Evolutionary conservation across 2,113 vertebrate genomes (phyloP), one percentile per base, ranked within the genome.

Genomic region (cat (Felis catus)): DNA sequence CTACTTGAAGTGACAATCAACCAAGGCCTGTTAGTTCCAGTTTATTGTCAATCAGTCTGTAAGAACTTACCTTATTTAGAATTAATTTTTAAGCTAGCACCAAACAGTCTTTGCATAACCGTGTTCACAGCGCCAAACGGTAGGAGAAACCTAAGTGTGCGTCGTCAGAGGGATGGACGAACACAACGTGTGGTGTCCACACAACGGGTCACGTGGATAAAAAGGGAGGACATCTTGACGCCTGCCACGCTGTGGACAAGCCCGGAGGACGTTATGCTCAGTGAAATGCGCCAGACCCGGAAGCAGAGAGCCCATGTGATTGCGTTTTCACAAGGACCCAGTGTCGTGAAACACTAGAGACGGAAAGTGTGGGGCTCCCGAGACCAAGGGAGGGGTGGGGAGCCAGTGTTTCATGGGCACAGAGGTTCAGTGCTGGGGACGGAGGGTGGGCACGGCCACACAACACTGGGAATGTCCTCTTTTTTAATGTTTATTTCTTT

Each of bases 181-280:
- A 45, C n/a, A 65, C 31, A 29, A 9, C 0, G 29, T 11, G 76
- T 13, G 0, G 3, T 5, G 9, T 14, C 89, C 76, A 16, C 7
- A 33, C 12, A 1, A 6, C 0, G 7, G 36, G 18, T 3, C 7
- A 16, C 25, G 16, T 16, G 73, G 73, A 45, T 5, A 6, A 8
- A 31, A 21, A 5, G 25, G 45, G 29, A 58, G 31, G 21, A 1
- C 1, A 14, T 48, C 19, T 68, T 63, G 80, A 4, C 23, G 21
- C 39, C 4, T 10, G 33, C 53, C 1, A 4, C 23, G 9, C 15
- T 4, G 1, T 1, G 16, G 53, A 29, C 23, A 41, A 48, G 6
- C 70, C 0, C 0, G 14, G 81, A 41, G 14, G 65, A n/a, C 3
- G 1, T 15, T 7, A 10, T 1, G 7, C 74, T 4, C 0, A 16